Base-by-base conservation (phyloP, 2,113 vertebrate genomes). In the Gobiocypris rarus region DNA sequence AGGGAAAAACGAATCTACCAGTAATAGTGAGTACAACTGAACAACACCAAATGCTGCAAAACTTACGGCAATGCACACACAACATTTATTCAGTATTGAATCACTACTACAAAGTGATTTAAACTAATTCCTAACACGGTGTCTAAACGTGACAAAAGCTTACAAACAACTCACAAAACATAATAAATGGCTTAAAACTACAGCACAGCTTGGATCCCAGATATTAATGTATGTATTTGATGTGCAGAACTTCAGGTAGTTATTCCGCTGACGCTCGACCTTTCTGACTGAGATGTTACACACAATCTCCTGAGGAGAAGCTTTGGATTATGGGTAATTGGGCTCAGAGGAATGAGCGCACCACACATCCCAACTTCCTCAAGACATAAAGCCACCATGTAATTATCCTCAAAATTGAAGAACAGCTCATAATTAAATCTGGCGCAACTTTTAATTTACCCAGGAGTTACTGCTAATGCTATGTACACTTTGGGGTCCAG, bases 401-500 rank as follows among this genome's bases (percentile, higher is more conserved):
- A 90, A 89, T 86, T 82, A 85, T 74, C 83, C 85, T 54, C 74
- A 86, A 84, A 52, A 80, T 81, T 70, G 28, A 31, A 48, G 24
- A 48, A 67, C 83, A 81, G 80, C 58, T 78, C 76, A 63, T 89
- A 85, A 88, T 87, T 86, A 78, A 87, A 85, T 65, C 56, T 78
- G 67, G 61, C 22, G 59, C 69, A 70, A 54, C 75, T 83, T 86
- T 81, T 78, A 75, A 78, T 85, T 84, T 74, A 73, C 75, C 79
- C 50, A 59, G 17, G 45, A 83, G 83, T 58, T 70, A 69, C 48
- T 70, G 24, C 52, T 78, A 84, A 86, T 77, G 73, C 76, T 52
- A 13, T n/a, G 13, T 52, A 70, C 26, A 52, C 48, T 56, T 38
- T 26, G 10, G 26, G 74, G 56, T 65, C 38, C 7, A 50, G 48